A percentile compares a stretch with the other conserved stretches of the same genome.
phyloP scores from a whole-genome alignment of 2,888 invertebrate genomes.

The Caenorhabditis sulstoni region DNA sequence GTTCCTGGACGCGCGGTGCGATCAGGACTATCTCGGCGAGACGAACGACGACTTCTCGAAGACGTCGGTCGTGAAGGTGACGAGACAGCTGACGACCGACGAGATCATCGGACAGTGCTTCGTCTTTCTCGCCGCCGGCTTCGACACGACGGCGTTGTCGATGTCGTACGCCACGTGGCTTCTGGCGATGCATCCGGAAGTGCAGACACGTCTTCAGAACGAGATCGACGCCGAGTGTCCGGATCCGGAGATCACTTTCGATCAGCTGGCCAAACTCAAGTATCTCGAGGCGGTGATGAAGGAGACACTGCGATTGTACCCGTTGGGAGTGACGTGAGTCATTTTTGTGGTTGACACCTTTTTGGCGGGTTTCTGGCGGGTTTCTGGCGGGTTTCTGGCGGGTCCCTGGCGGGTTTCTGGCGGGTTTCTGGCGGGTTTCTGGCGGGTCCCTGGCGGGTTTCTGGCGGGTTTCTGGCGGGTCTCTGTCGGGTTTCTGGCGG shows the following conservation, averaged over 20 bases:
- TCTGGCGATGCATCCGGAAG: slow-evolving; percentile 81
- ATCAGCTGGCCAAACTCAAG: slow-evolving; percentile 56
- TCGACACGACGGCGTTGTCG: slow-evolving; percentile 83
- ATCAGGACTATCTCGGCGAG: slow-evolving; percentile 36
- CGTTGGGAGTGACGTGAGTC: slow-evolving; percentile 65
- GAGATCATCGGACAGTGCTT: slow-evolving; percentile 73
- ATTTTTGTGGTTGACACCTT: slow-evolving; percentile 38
- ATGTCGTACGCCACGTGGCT: slow-evolving; percentile 82
- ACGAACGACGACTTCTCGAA: slow-evolving; percentile 39
- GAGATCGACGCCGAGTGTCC: slow-evolving; percentile 71
- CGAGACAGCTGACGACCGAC: slow-evolving; percentile 62
- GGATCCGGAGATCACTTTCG: slow-evolving; percentile 45
- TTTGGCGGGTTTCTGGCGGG: too few species aligned
- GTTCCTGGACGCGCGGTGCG: slow-evolving; percentile 71
- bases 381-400: too few species aligned
- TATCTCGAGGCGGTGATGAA: slow-evolving; percentile 64
- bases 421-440: too few species aligned
- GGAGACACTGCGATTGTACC: slow-evolving; percentile 64
- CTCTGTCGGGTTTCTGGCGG: too few species aligned
- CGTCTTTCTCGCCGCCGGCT: slow-evolving; percentile 81
- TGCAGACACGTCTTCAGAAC: slow-evolving; percentile 60
- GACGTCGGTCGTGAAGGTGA: slow-evolving; percentile 52
- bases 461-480: too few species aligned
- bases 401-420: too few species aligned
- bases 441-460: too few species aligned